Conservation (phyloP, 2,113 vertebrate species). For the Azemiops feae region DNA sequence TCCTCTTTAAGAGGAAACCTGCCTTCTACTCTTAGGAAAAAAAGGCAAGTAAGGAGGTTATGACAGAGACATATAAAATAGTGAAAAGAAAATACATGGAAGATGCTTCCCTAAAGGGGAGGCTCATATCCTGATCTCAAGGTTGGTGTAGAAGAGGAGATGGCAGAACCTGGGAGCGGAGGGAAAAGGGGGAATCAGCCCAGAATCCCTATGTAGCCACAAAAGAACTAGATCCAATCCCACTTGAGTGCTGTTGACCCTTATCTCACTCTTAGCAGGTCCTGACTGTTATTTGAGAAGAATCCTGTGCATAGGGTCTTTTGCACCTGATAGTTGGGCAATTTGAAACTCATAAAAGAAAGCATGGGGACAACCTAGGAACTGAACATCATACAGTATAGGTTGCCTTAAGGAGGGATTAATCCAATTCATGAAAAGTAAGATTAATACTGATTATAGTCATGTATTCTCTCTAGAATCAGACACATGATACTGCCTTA, state of each 20-base stretch:
- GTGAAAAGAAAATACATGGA: background rate
- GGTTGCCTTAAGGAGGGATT: background rate
- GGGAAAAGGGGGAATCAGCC: background rate
- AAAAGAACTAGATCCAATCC: background rate
- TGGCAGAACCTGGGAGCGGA: fast-evolving
- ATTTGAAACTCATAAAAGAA: background rate
- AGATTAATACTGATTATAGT: background rate
- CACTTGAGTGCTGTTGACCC: background rate
- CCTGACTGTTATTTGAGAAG: background rate
- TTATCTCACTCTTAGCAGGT: background rate
- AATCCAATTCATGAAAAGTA: background rate
- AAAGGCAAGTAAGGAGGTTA: background rate
- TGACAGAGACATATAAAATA: background rate
- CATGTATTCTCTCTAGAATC: background rate
- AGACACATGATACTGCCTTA: background rate
- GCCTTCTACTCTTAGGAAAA: background rate
- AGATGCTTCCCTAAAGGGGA: background rate
- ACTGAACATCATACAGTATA: background rate
- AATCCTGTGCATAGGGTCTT: background rate
- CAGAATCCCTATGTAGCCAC: background rate
- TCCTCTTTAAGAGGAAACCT: background rate
- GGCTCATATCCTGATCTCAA: background rate
- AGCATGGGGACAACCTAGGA: background rate
- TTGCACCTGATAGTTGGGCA: background rate
- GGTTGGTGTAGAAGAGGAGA: no score